Percentiles rank a stretch among this genome's conserved stretches.
phyloP scores from a whole-genome alignment of 1,140 invertebrate species.

The Zophobas morio region DNA sequence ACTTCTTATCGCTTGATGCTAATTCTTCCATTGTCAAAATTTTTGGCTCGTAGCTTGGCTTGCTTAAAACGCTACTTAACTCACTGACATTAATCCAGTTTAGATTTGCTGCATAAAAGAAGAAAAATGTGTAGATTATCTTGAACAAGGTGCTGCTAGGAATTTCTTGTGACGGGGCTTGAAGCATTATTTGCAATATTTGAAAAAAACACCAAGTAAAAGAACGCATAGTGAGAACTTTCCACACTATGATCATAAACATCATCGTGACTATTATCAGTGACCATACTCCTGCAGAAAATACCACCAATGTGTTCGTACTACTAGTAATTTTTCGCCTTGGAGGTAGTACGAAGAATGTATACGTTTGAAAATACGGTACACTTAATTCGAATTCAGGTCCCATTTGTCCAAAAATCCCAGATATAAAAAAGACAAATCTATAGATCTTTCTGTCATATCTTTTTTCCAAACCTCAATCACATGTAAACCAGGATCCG shows the following conservation, averaged over 20 bases:
- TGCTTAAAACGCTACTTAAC: constrained; percentile 4
- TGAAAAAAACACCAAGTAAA: neutral
- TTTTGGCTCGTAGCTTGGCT: constrained; percentile 14
- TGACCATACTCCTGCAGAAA: neutral
- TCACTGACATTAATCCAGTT: constrained; percentile 9
- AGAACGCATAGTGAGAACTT: neutral
- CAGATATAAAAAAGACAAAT: neutral
- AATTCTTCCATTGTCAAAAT: constrained; percentile 2
- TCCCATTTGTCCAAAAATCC: neutral
- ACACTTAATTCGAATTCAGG: neutral
- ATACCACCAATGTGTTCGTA: neutral
- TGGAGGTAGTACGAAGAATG: neutral
- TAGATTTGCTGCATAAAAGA: constrained; percentile 4
- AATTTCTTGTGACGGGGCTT: neutral
- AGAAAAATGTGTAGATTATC: neutral
- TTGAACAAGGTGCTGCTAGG: neutral
- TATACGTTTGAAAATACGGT: neutral
- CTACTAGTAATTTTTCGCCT: neutral
- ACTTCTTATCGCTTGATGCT: constrained; percentile 9
- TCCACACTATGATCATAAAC: neutral
- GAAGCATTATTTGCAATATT: neutral
- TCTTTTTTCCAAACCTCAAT: neutral
- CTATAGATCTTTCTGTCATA: neutral
- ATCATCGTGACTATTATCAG: neutral
- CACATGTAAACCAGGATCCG: too few species aligned